A percentile compares a stretch with the other conserved stretches of the same genome.
Evolutionary conservation across 1,140 invertebrate genomes (phyloP).

Genomic region (Zaprionus tsacasi): DNA sequence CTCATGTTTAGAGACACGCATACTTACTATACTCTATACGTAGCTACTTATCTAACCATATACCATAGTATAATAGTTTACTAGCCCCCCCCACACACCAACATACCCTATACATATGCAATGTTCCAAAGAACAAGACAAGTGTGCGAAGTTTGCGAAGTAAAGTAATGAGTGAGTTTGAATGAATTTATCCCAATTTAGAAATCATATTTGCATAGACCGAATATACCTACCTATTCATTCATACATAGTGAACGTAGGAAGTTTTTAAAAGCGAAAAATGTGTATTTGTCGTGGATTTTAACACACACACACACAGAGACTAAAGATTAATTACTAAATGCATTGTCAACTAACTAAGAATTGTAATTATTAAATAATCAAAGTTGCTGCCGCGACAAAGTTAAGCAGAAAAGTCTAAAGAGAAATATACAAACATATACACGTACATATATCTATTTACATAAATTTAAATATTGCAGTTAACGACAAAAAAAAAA

Average conservation of each 20-base stretch:
- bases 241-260: conserved; percentile 22
- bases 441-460: conserved; percentile 3
- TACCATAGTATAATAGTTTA: not conserved
- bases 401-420: not conserved
- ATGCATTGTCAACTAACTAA: not conserved
- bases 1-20: conserved; percentile 4
- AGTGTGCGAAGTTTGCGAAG: conserved; percentile 34
- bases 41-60: conserved; percentile 33
- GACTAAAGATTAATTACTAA: not conserved
- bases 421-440: not conserved
- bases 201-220: conserved; percentile 2
- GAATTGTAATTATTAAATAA: conserved; percentile 8
- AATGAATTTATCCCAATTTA: conserved; percentile 57
- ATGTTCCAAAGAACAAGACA: conserved; percentile 55
- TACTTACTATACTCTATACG: conserved; percentile 14
- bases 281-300: conserved; percentile 2
- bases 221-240: not conserved
- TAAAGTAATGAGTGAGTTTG: conserved; percentile 54
- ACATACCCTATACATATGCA: conserved; percentile 40
- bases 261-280: conserved; percentile 16
- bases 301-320: conserved; percentile 2
- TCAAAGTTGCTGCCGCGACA: conserved; percentile 3
- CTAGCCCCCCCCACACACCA: not conserved
- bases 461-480: not conserved
- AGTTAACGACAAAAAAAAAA: conserved; percentile 18